phyloP scores from a whole-genome alignment of 2,113 vertebrate genomes.

The Baryphthengus martii region DNA sequence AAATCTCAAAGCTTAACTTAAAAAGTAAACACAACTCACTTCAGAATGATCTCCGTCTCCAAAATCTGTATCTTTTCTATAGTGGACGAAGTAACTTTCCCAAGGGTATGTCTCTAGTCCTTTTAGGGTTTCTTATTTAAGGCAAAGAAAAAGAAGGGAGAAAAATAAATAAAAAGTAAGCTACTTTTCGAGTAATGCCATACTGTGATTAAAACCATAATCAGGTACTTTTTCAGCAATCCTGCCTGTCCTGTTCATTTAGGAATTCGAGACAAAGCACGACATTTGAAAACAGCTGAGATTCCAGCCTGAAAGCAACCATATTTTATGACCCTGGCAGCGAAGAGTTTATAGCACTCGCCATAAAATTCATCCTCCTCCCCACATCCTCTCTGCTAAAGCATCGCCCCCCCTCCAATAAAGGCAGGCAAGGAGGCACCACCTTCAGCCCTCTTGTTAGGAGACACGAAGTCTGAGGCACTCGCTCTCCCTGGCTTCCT shows the following conservation, averaged over 20 bases:
- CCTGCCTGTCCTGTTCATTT: not conserved
- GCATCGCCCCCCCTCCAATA: not conserved
- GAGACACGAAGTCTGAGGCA: not conserved
- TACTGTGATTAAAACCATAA: not conserved
- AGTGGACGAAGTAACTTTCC: slow-evolving; percentile 3
- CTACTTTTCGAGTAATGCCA: not conserved
- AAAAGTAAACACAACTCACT: not conserved
- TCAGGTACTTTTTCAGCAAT: not conserved
- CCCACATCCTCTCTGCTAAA: slow-evolving; percentile 22
- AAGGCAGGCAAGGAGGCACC: slow-evolving; percentile 17
- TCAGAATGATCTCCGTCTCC: not conserved
- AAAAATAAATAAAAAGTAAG: not conserved
- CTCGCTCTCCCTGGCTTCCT: not conserved
- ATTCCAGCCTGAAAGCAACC: slow-evolving; percentile 2
- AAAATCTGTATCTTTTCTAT: not conserved
- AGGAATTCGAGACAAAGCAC: slow-evolving; percentile 22
- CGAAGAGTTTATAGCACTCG: slow-evolving; percentile 34
- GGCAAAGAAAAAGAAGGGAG: too few species aligned
- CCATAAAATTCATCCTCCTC: slow-evolving; percentile 64
- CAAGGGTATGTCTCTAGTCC: not conserved
- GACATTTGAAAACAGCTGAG: slow-evolving; percentile 24
- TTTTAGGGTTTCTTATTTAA: not conserved
- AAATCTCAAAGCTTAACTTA: not conserved
- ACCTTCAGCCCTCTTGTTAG: not conserved
- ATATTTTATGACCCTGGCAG: slow-evolving; percentile 50